phyloP scores from a whole-genome alignment of 2,113 vertebrate species.

The Sander vitreus region DNA sequence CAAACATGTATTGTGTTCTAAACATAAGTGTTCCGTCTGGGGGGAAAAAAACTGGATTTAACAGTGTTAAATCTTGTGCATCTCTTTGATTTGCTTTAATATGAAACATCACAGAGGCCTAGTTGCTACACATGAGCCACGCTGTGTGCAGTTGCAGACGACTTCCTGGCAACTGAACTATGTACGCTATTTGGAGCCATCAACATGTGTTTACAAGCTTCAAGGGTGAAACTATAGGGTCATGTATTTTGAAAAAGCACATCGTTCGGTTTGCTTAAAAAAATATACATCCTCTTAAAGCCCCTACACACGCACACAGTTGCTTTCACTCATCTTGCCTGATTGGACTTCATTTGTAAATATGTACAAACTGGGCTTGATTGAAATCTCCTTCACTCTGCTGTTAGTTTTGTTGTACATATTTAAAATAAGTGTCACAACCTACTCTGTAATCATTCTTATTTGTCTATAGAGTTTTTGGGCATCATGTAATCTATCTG shows the following conservation, averaged over 20 bases:
- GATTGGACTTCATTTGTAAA: not conserved
- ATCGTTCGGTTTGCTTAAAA: not conserved
- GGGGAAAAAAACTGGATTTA: not conserved
- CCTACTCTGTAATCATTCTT: not conserved
- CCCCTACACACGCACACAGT: not conserved
- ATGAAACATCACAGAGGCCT: not conserved
- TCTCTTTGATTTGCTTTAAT: constrained; percentile 11
- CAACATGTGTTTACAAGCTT: not conserved
- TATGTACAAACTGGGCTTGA: not conserved
- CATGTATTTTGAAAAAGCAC: not conserved
- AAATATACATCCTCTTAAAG: not conserved
- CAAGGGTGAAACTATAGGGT: not conserved
- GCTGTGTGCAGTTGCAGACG: not conserved
- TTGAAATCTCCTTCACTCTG: not conserved
- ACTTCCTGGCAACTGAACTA: not conserved
- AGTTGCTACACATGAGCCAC: not conserved
- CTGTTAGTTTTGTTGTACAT: not conserved
- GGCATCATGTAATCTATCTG: not conserved
- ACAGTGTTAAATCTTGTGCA: not conserved
- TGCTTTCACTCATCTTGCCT: not conserved
- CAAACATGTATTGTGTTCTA: not conserved
- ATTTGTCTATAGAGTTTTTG: not conserved
- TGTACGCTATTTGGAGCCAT: not conserved
- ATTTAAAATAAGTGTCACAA: not conserved
- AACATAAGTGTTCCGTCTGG: not conserved